Conservation (phyloP, 2,888 invertebrate species). For the Taenaris catops region DNA sequence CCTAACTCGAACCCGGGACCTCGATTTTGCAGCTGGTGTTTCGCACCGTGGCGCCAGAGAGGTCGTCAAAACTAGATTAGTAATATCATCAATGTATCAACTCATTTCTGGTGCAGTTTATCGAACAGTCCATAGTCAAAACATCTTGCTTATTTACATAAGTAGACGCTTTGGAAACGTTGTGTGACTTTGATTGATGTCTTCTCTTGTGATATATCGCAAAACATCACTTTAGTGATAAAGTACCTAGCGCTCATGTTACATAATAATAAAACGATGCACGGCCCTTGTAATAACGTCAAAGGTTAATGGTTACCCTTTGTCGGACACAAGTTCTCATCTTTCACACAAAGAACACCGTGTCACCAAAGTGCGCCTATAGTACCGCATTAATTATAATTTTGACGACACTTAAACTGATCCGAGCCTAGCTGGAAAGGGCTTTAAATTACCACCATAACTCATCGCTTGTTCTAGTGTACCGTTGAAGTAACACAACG, state of each 20-base stretch:
- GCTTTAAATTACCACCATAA: slow-evolving; percentile 16
- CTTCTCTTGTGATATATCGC: not conserved
- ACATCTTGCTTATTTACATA: too few species aligned
- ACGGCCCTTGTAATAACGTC: slow-evolving; percentile 39
- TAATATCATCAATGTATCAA: too few species aligned
- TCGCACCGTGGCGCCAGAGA: too few species aligned
- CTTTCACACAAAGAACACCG: slow-evolving; percentile 18
- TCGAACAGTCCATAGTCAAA: too few species aligned
- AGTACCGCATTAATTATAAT: slow-evolving; percentile 19
- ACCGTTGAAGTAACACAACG: too few species aligned
- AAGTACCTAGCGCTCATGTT: slow-evolving; percentile 20
- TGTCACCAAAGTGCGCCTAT: slow-evolving; percentile 11
- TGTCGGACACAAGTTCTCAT: slow-evolving; percentile 27
- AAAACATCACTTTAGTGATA: slow-evolving; percentile 3
- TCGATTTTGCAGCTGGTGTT: too few species aligned
- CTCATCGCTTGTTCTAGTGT: too few species aligned
- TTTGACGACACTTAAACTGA: slow-evolving; percentile 12
- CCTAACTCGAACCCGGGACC: too few species aligned
- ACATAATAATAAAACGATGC: slow-evolving; percentile 23
- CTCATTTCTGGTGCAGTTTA: too few species aligned
- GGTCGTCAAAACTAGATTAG: too few species aligned
- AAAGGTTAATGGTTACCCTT: slow-evolving; percentile 43
- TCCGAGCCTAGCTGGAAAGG: slow-evolving; percentile 5
- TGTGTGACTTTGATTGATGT: slow-evolving; percentile 2
- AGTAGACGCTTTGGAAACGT: too few species aligned